Percentiles rank a stretch among this genome's conserved stretches.
These are phyloP conservation scores for Narcine bancroftii DNA, from an alignment of 2,113 vertebrate species.

Conservation along the genomic window DNA sequence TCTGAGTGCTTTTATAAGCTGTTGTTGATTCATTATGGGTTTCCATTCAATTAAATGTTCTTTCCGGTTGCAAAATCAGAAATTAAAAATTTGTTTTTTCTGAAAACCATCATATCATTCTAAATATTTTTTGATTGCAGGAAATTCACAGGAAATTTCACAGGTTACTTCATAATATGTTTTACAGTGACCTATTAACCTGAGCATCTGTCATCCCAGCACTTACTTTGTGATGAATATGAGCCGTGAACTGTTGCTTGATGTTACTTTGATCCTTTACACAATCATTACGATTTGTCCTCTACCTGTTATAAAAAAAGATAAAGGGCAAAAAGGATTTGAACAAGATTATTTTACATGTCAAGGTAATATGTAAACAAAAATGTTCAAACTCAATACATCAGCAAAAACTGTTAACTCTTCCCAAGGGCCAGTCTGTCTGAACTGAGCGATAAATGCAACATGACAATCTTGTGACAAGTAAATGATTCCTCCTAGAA, in stretches of 20 bases:
- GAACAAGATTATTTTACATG: constrained; percentile 1
- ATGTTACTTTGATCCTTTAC: neutral
- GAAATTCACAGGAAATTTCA: neutral
- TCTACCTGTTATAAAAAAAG: neutral
- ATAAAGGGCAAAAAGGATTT: neutral
- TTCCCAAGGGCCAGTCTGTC: neutral
- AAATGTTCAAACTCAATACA: constrained; percentile 5
- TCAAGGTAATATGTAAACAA: neutral
- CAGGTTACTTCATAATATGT: constrained; percentile 9
- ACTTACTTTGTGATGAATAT: neutral
- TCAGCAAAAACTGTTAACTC: neutral
- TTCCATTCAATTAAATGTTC: neutral
- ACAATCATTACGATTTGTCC: neutral
- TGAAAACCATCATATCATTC: constrained; percentile 6
- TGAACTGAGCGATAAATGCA: neutral
- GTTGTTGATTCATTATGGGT: neutral
- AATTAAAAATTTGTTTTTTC: neutral
- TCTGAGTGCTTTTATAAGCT: neutral
- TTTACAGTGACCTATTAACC: neutral
- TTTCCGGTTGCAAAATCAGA: neutral
- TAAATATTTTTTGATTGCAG: neutral
- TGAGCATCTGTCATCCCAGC: neutral
- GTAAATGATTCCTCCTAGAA: neutral
- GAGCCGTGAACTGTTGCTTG: constrained; percentile 5
- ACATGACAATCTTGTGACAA: constrained; percentile 5